Percentiles rank a stretch among this genome's conserved stretches.
phyloP scores from a whole-genome alignment of 1,140 invertebrate species.

The Parapsyche elsis region DNA sequence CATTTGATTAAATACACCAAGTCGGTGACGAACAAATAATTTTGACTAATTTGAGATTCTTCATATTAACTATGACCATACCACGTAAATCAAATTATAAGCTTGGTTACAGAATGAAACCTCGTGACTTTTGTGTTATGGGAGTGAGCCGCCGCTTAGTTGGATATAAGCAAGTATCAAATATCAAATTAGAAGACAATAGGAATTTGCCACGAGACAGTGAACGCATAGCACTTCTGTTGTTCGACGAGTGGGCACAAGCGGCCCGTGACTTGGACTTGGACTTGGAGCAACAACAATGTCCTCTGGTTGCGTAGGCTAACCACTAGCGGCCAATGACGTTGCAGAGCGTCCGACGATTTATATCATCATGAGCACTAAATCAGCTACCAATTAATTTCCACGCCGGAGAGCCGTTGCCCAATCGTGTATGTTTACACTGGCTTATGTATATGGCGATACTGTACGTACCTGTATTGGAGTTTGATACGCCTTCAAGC shows the following conservation, averaged over 20 bases:
- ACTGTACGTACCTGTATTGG: neutral
- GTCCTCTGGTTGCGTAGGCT: conserved; percentile 32
- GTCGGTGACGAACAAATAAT: too few species aligned
- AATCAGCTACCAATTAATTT: conserved; percentile 40
- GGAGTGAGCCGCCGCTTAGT: neutral
- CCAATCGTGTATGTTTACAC: neutral
- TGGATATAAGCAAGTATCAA: neutral
- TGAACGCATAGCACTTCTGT: neutral
- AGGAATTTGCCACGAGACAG: conserved; percentile 11
- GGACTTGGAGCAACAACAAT: conserved; percentile 14
- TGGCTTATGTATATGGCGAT: neutral
- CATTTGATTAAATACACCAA: too few species aligned
- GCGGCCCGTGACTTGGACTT: conserved; percentile 2
- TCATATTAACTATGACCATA: too few species aligned
- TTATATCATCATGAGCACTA: conserved; percentile 13
- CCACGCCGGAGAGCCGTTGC: neutral
- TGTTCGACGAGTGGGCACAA: conserved; percentile 32
- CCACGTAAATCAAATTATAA: too few species aligned
- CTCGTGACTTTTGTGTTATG: neutral
- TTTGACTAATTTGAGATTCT: too few species aligned
- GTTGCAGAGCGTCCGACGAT: conserved; percentile 6
- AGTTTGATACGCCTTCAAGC: neutral
- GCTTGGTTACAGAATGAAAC: neutral
- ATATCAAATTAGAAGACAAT: neutral
- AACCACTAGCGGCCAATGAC: neutral